These are phyloP conservation scores for Halcyon chelicuti DNA, from an alignment of 2,797 vertebrate species.

Conservation along the genomic window DNA sequence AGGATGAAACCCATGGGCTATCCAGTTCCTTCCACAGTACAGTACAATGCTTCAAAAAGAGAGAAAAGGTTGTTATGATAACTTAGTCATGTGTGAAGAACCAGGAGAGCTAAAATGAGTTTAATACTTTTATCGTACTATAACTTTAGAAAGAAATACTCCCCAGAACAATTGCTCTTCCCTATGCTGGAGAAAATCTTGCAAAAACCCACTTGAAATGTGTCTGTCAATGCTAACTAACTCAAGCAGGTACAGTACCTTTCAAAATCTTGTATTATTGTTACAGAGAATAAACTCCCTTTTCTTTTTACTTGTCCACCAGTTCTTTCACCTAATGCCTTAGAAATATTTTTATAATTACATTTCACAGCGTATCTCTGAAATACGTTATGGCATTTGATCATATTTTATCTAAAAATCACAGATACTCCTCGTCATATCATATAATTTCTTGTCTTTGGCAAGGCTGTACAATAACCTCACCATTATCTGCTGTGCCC, in stretches of 20 bases:
- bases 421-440: background rate
- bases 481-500: background rate
- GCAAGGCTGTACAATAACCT: background rate
- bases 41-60: background rate
- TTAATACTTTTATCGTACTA: background rate
- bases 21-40: background rate
- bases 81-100: slow-evolving; percentile 23
- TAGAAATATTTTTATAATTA: background rate
- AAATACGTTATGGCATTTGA: background rate
- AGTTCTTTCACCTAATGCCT: background rate
- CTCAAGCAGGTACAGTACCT: background rate
- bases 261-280: background rate
- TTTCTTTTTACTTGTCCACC: background rate
- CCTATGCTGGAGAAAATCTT: background rate
- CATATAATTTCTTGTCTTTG: background rate
- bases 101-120: slow-evolving; percentile 10
- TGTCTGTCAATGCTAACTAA: background rate
- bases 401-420: slow-evolving; percentile 3
- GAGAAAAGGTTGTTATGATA: background rate
- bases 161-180: slow-evolving; percentile 15
- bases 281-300: background rate
- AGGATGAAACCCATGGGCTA: background rate
- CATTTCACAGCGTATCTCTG: background rate
- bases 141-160: background rate
- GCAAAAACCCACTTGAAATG: background rate